Evolutionary conservation across 2,797 vertebrate genomes (phyloP).

Genomic region (Sarcophilus harrisii): DNA sequence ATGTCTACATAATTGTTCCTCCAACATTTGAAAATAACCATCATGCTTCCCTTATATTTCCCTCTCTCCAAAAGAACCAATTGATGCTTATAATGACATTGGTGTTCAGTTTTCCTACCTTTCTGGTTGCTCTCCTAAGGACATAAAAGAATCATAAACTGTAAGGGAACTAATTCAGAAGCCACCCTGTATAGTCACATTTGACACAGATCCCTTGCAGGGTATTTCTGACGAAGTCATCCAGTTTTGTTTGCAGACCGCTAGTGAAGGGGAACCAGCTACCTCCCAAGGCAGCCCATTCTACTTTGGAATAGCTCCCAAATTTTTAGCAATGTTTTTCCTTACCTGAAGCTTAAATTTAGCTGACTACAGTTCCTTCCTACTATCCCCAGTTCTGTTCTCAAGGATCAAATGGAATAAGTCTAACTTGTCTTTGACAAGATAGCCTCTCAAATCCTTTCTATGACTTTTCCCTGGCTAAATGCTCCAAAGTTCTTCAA

Average conservation of each 20-base stretch:
- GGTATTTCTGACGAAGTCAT: neutral
- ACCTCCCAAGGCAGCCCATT: neutral
- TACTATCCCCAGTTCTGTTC: neutral
- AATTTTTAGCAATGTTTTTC: neutral
- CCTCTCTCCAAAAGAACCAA: neutral
- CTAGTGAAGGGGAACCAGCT: neutral
- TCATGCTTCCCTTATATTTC: neutral
- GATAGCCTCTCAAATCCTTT: neutral
- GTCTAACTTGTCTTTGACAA: neutral
- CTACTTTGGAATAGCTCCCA: neutral
- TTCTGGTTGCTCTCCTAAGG: neutral
- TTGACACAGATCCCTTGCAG: neutral
- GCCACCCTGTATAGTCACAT: neutral
- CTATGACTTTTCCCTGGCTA: neutral
- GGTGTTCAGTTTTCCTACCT: neutral
- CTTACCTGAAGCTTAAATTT: neutral
- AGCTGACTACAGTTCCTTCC: neutral
- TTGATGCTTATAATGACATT: neutral
- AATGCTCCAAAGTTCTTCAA: slow-evolving; percentile 40
- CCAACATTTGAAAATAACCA: neutral
- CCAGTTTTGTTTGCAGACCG: neutral
- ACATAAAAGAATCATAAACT: neutral
- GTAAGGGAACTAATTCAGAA: neutral
- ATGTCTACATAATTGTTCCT: neutral
- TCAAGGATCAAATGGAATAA: neutral